These are phyloP conservation scores for Conops quadrifasciatus DNA, from an alignment of 2,888 invertebrate species.

Conservation along the genomic window DNA sequence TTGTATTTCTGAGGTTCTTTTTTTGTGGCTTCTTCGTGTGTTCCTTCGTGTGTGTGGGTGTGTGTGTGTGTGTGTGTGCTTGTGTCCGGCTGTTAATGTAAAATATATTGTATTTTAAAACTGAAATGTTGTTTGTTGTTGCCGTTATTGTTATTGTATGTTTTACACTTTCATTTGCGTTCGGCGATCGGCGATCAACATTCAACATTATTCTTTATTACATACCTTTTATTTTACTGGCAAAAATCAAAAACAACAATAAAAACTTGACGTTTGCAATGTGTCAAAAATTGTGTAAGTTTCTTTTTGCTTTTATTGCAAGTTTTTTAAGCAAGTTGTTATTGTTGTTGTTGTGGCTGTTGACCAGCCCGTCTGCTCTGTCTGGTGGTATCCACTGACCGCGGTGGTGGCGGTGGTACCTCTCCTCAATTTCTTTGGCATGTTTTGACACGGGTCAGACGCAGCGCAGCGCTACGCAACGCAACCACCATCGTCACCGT, in stretches of 20 bases:
- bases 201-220: too few species aligned
- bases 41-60: neutral
- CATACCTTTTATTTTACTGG: too few species aligned
- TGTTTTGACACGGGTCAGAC: conserved; percentile 44
- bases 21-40: neutral
- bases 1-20: neutral
- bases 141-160: neutral
- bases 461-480: conserved; percentile 26
- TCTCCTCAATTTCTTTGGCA: conserved; percentile 26
- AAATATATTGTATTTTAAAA: too few species aligned
- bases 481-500: conserved; percentile 22
- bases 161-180: neutral
- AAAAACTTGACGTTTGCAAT: too few species aligned
- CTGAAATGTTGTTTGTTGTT: neutral
- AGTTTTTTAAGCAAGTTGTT: conserved; percentile 22
- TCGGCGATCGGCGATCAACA: too few species aligned
- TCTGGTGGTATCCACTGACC: neutral
- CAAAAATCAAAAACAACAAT: too few species aligned
- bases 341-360: neutral
- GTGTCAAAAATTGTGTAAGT: neutral
- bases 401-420: conserved; percentile 9
- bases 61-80: conserved; percentile 3
- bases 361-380: neutral
- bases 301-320: conserved; percentile 1
- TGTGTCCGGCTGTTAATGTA: too few species aligned